Evolutionary conservation across 2,113 vertebrate species (phyloP).

Genomic region (Scomber scombrus): DNA sequence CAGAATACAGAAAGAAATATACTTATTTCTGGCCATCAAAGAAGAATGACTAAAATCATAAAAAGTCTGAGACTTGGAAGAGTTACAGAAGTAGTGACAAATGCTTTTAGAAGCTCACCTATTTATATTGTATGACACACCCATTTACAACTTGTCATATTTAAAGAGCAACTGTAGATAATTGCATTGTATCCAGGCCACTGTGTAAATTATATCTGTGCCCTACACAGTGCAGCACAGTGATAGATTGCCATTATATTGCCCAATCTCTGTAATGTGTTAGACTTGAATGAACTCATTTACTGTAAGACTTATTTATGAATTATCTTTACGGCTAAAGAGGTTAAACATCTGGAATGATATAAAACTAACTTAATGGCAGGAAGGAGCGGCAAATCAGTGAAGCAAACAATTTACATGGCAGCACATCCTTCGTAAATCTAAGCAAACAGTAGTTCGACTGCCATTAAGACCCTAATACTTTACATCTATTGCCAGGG

Average conservation of each 20-base stretch:
- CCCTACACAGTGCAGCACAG: slow-evolving; percentile 46
- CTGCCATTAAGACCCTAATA: slow-evolving; percentile 69
- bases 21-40: slow-evolving; percentile 1
- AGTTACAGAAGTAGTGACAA: slow-evolving; percentile 40
- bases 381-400: slow-evolving; percentile 67
- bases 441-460: slow-evolving; percentile 70
- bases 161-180: slow-evolving; percentile 73
- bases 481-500: slow-evolving; percentile 65
- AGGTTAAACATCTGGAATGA: slow-evolving; percentile 68
- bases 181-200: slow-evolving; percentile 63
- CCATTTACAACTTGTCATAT: slow-evolving; percentile 69
- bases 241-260: slow-evolving; percentile 69
- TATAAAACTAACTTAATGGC: slow-evolving; percentile 63
- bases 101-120: slow-evolving; percentile 37
- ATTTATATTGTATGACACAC: slow-evolving; percentile 53
- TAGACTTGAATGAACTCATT: slow-evolving; percentile 69
- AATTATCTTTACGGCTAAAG: slow-evolving; percentile 51
- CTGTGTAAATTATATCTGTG: slow-evolving; percentile 65
- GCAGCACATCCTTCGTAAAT: slow-evolving; percentile 70
- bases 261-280: slow-evolving; percentile 60
- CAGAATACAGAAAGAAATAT: slow-evolving; percentile 28
- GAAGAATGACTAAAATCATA: slow-evolving; percentile 14
- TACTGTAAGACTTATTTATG: slow-evolving; percentile 55
- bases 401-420: slow-evolving; percentile 74
- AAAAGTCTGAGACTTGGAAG: slow-evolving; percentile 23